Base-by-base conservation (phyloP, 2,113 vertebrate genomes). In the Sylvia atricapilla region DNA sequence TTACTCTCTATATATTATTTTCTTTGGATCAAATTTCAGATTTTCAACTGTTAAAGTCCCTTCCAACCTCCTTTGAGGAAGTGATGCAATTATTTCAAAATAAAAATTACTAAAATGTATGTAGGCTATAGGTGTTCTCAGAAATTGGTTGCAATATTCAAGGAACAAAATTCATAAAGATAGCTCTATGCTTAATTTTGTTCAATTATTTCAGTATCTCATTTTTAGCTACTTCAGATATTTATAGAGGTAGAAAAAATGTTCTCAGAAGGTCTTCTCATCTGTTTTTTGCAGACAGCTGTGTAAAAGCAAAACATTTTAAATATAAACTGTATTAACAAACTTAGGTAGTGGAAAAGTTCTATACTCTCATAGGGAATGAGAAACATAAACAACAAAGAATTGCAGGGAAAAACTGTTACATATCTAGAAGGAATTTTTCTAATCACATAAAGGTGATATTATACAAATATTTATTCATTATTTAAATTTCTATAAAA, bases 211-310 rank as follows among this genome's bases (percentile, higher is more conserved):
- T 67, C 68, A 59, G 23, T 8, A 39, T n/a, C 15, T 59, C 2
- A 43, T 83, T 83, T 77, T 17, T 20, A 47, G 60, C 10, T 33
- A 25, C 39, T 91, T 88, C 67, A 62, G 10, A 15, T 31, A 80
- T 20, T n/a, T 69, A 84, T 3, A 62, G 56, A 90, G 58, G 20
- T 15, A 58, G 17, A 56, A 68, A 66, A 86, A 52, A 41, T n/a
- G 3, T 53, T 10, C 37, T 62, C 19, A 41, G 20, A 39, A 60
- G 9, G 3, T 50, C 9, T 25, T 30, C 20, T 13, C 0, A 4
- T 72, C 50, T 30, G 13, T 78, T 63, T 35, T 20, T 18, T 8
- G 13, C 22, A 47, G 23, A 50, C 5, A 76, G 28, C 6, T 52
- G 21, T 46, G 14, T 24, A 44, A 79, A 89, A 52, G 19, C 13